Conservation (phyloP, 1,140 invertebrate species). For the Listronotus oregonensis region DNA sequence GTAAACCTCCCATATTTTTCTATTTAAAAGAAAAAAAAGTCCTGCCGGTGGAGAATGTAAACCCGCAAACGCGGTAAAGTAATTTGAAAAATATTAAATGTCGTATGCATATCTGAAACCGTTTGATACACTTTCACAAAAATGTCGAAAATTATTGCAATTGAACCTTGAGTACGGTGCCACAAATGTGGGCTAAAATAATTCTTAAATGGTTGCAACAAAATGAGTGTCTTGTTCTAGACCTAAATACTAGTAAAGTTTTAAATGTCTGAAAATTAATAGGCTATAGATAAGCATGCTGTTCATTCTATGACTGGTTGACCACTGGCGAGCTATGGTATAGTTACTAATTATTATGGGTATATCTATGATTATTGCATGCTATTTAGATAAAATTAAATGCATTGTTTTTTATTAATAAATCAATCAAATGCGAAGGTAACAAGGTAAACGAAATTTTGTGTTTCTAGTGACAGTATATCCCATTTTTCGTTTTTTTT, state of each 20-base stretch:
- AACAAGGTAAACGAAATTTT: no score
- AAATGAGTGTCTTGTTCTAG: conserved; percentile 29
- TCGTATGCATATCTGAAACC: conserved; percentile 22
- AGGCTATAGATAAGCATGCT: conserved; percentile 6
- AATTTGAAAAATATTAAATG: conserved; percentile 30
- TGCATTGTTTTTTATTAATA: no score
- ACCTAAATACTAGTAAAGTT: conserved; percentile 30
- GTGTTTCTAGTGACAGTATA: no score
- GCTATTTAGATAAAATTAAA: no score
- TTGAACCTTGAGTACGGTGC: conserved; percentile 29
- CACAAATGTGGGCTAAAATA: conserved; percentile 34
- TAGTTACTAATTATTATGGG: no score
- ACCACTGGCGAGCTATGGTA: no score
- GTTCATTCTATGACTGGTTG: no score
- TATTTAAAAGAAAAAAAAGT: conserved; percentile 9
- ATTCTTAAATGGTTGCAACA: conserved; percentile 29
- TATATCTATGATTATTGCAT: no score
- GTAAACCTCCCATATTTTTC: conserved; percentile 21
- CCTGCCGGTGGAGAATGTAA: conserved; percentile 17
- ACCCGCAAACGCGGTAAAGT: conserved; percentile 3
- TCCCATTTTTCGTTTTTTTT: no score
- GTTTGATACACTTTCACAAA: conserved; percentile 38
- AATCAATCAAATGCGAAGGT: no score
- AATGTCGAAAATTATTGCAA: conserved; percentile 38
- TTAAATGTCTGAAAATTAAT: conserved; percentile 32